Evolutionary conservation across 2,797 vertebrate species (phyloP).

Genomic region (Crenuchus spilurus): DNA sequence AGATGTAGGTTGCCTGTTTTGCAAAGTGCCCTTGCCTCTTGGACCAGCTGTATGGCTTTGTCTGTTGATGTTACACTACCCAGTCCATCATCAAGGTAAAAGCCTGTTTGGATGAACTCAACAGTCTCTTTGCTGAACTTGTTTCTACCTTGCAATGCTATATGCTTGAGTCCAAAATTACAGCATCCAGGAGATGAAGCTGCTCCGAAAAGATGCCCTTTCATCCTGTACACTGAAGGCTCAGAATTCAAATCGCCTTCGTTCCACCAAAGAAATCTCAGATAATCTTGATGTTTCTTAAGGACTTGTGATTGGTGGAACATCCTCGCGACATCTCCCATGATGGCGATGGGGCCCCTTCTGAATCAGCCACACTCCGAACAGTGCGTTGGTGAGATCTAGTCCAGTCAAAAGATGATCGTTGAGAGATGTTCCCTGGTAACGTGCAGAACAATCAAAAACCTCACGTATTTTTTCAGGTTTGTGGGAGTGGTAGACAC

Average conservation of each 20-base stretch:
- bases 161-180: slow-evolving; percentile 47
- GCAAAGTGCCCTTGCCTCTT: slow-evolving; percentile 39
- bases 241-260: no score
- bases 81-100: slow-evolving; percentile 34
- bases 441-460: no score
- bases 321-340: no score
- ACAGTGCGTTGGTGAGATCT: no score
- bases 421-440: slow-evolving; percentile 38
- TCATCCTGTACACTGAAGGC: slow-evolving; percentile 24
- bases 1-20: slow-evolving; percentile 32
- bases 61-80: slow-evolving; percentile 6
- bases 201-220: slow-evolving; percentile 41
- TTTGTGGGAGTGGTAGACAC: background rate
- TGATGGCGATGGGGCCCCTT: no score
- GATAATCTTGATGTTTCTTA: no score
- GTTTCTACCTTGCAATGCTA: slow-evolving; percentile 31
- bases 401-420: slow-evolving; percentile 42
- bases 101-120: slow-evolving; percentile 34
- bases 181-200: slow-evolving; percentile 37
- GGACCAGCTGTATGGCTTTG: slow-evolving; percentile 30
- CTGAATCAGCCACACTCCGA: no score
- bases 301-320: no score
- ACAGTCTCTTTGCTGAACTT: slow-evolving; percentile 37
- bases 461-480: background rate
- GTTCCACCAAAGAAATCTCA: no score